phyloP scores from a whole-genome alignment of 1,140 invertebrate genomes.

The Lordiphosa stackelbergi region DNA sequence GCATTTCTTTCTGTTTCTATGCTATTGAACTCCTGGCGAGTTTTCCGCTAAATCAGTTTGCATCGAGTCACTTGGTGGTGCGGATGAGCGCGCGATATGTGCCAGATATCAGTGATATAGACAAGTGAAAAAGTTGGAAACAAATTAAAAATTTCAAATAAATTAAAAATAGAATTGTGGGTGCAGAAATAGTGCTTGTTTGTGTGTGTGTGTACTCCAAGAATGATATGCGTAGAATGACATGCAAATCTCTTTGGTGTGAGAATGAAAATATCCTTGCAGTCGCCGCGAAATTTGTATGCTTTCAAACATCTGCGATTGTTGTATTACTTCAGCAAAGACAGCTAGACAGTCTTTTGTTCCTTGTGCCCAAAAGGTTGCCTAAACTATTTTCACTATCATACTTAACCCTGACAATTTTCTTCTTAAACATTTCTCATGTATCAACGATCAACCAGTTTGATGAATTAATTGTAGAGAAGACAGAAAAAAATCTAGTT shows the following conservation, averaged over 20 bases:
- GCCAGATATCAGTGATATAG: too few relatives aligned
- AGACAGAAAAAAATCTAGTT: constrained; percentile 43
- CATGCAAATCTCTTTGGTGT: too few relatives aligned
- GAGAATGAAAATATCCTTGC: too few relatives aligned
- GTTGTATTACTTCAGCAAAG: too few relatives aligned
- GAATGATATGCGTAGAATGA: too few relatives aligned
- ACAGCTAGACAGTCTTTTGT: too few relatives aligned
- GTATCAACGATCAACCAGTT: constrained; percentile 49
- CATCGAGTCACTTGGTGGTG: constrained; percentile 55
- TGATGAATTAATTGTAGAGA: constrained; percentile 43
- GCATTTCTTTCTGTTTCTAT: constrained; percentile 75
- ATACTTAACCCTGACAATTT: constrained; percentile 12
- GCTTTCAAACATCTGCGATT: too few relatives aligned
- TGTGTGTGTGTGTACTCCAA: too few relatives aligned
- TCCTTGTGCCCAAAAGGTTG: too few relatives aligned
- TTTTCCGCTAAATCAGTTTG: constrained; percentile 76
- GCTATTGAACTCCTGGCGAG: constrained; percentile 76
- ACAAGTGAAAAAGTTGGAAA: background rate
- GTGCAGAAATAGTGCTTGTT: constrained; percentile 1
- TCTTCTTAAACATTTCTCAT: background rate
- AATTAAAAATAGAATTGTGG: background rate
- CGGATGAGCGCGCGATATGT: too few relatives aligned
- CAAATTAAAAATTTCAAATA: background rate
- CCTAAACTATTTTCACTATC: background rate
- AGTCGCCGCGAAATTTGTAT: too few relatives aligned